Evolutionary conservation across 1,140 invertebrate genomes (phyloP).

Genomic region (Drosophila yakuba): DNA sequence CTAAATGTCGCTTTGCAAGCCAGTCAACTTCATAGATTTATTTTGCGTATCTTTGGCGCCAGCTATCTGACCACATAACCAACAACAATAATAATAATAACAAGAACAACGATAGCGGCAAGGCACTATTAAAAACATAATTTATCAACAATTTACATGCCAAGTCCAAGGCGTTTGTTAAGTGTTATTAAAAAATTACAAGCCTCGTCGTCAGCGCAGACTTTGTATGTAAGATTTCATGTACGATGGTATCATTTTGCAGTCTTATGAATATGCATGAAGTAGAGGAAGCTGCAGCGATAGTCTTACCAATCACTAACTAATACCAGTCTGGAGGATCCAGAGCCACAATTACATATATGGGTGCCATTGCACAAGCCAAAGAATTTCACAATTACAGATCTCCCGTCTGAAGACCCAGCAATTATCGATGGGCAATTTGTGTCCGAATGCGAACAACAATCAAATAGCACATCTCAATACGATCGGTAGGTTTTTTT

Average conservation of each 20-base stretch:
- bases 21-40: background rate
- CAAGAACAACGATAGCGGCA: conserved; percentile 11
- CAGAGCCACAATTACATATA: conserved; percentile 9
- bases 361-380: conserved; percentile 7
- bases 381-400: conserved; percentile 11
- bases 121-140: conserved; percentile 66
- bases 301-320: conserved; percentile 53
- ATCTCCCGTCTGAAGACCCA: background rate
- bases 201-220: conserved; percentile 29
- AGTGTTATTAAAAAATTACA: conserved; percentile 77
- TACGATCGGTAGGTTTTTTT: conserved; percentile 1
- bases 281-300: conserved; percentile 46
- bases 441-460: conserved; percentile 5
- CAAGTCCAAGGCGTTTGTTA: conserved; percentile 79
- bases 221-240: background rate
- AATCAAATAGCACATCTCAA: conserved; percentile 5
- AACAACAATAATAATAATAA: conserved; percentile 30
- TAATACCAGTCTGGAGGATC: conserved; percentile 26
- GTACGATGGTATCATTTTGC: conserved; percentile 23
- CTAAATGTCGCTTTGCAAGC: background rate
- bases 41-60: conserved; percentile 56
- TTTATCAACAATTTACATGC: conserved; percentile 77
- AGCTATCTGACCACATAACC: conserved; percentile 41
- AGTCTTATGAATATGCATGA: conserved; percentile 66
- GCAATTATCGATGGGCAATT: conserved; percentile 17